Evolutionary conservation across 2,797 vertebrate genomes (phyloP).

Genomic region (Hippopotamyrus pictus): DNA sequence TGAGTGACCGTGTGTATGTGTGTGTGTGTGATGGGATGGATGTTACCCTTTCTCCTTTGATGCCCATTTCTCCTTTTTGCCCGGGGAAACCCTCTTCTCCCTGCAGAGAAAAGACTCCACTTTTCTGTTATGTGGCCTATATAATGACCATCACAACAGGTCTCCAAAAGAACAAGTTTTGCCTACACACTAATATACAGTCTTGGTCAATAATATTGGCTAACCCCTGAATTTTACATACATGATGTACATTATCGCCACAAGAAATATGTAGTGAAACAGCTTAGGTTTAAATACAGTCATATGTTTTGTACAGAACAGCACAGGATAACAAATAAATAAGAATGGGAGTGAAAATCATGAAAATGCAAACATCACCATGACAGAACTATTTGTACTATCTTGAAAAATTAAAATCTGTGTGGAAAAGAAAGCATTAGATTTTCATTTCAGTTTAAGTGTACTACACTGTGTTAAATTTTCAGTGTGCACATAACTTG

Average conservation of each 20-base stretch:
- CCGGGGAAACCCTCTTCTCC: conserved; percentile 88
- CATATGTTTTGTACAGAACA: background rate
- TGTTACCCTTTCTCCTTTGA: conserved; percentile 74
- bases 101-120: conserved; percentile 44
- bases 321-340: background rate
- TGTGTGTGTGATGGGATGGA: background rate
- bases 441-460: background rate
- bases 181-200: background rate
- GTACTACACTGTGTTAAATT: background rate
- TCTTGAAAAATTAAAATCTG: background rate
- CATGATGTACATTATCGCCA: background rate
- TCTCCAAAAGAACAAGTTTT: background rate
- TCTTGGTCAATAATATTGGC: background rate
- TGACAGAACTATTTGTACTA: background rate
- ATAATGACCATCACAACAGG: background rate
- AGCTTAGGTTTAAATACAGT: background rate
- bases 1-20: background rate
- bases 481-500: background rate
- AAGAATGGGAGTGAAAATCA: background rate
- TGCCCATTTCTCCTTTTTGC: conserved; percentile 79
- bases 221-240: background rate
- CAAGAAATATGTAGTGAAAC: background rate
- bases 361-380: background rate
- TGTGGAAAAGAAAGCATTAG: background rate
- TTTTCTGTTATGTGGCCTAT: background rate